Evolutionary conservation across 2,113 vertebrate species (phyloP).

Genomic region (Oreochromis spilurus): DNA sequence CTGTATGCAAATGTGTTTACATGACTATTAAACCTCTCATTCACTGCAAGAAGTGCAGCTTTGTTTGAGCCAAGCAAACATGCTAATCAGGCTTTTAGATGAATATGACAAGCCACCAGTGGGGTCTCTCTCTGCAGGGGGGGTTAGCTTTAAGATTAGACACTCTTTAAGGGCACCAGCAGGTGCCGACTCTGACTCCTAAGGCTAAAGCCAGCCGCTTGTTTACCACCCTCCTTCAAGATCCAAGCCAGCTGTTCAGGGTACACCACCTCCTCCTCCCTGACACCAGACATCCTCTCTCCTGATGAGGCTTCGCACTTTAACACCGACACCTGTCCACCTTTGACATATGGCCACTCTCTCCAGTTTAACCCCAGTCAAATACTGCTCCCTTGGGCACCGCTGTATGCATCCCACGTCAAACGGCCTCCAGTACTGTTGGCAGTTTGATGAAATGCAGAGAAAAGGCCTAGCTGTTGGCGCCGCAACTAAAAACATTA

Average conservation of each 20-base stretch:
- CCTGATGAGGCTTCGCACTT: neutral
- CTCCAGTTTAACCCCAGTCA: conserved; percentile 7
- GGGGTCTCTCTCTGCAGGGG: conserved; percentile 10
- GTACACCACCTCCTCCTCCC: conserved; percentile 7
- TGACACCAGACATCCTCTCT: neutral
- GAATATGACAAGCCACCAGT: conserved; percentile 27
- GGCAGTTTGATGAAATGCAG: neutral
- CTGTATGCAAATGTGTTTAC: neutral
- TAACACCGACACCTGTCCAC: neutral
- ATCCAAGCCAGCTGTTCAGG: conserved; percentile 30
- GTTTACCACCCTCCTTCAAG: conserved; percentile 8
- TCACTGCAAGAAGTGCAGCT: neutral
- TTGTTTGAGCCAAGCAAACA: conserved; percentile 20
- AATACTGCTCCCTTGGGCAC: conserved; percentile 15
- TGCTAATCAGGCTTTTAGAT: conserved; percentile 8
- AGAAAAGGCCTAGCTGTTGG: neutral
- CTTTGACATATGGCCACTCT: conserved; percentile 25
- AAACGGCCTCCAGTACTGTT: neutral
- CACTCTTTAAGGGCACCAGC: conserved; percentile 31
- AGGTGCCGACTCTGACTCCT: conserved; percentile 55
- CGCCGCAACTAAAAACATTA: neutral
- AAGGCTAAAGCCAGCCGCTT: conserved; percentile 16
- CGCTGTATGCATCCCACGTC: conserved; percentile 29
- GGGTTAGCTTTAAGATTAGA: conserved; percentile 9
- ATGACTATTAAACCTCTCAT: neutral